Evolutionary conservation across 2,888 invertebrate genomes (phyloP), one percentile per base, ranked within the genome.

Genomic region (Chrysomela aeneicollis): DNA sequence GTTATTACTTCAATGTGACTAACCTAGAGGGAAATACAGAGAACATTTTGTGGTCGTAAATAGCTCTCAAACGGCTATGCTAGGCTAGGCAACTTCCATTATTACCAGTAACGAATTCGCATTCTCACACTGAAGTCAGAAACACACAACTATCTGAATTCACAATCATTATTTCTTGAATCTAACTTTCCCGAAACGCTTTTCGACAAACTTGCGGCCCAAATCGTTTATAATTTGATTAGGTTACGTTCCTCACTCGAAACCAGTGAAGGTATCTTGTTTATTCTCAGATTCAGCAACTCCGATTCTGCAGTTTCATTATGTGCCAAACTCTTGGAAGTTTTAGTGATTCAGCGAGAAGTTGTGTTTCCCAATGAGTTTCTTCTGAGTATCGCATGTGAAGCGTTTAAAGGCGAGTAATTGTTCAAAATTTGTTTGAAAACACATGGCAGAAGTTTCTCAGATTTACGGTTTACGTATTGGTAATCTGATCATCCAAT

Each of bases 241-340:
- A 35, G 9, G 10, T 35, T 10, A 15, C n/a, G 15, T 42, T 15
- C 15, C 15, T 4, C 12, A 15, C 35, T 42, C n/a, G 42, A 15
- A 35, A 35, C 32, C 1, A 10, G 5, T 35, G 4, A n/a, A n/a
- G 4, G 26, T 15, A 15, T 15, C 42, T 12, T 15, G 42, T 42
- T 42, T 42, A 42, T 42, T 42, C 42, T 42, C 15, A 6, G n/a
- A 42, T 42, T 42, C 42, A 12, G n/a, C 42, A 42, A 42, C 42
- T 42, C 6, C 6, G n/a, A 42, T 42, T 42, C 15, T 1, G 15
- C 3, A 42, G 42, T 42, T 42, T 15, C 42, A 15, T 42, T 42
- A 12, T 42, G 15, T 42, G 12, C 15, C 42, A 15, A 42, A 42
- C 42, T 42, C 42, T 42, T 42, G 42, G 15, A 15, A 42, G 42